Conservation (phyloP, 2,113 vertebrate species). For the Hippoglossus stenolepis region DNA sequence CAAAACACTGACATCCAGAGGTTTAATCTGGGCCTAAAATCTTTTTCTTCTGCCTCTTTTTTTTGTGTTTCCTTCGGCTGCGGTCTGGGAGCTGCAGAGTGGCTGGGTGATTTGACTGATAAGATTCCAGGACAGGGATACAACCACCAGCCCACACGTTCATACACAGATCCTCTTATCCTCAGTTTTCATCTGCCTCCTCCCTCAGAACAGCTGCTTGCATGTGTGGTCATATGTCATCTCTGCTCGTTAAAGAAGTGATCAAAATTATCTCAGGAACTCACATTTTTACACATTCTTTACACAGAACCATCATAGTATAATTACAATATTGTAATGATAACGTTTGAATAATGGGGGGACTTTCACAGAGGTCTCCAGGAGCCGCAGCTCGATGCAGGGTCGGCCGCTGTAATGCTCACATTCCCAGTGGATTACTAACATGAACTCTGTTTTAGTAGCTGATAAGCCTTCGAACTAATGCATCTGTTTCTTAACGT, state of each 20-base stretch:
- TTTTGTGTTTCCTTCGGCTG: neutral
- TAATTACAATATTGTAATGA: no score
- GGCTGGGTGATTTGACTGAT: conserved; percentile 21
- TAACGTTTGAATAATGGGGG: no score
- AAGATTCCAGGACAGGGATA: conserved; percentile 12
- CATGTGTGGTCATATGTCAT: neutral
- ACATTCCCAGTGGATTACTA: neutral
- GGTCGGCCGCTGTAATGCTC: no score
- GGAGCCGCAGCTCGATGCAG: no score
- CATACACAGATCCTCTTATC: neutral
- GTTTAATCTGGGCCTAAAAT: conserved; percentile 15
- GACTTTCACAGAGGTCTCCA: no score
- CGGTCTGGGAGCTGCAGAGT: conserved; percentile 7
- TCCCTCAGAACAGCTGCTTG: neutral
- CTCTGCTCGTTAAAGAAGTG: no score
- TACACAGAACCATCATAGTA: no score
- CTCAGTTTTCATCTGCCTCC: conserved; percentile 10
- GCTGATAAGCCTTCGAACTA: neutral
- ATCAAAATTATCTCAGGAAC: no score
- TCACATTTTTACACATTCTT: no score
- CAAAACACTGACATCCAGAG: conserved; percentile 42
- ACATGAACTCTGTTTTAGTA: neutral
- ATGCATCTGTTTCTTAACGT: neutral
- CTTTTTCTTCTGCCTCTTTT: neutral
- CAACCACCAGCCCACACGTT: neutral